Evolutionary conservation across 2,797 vertebrate genomes (phyloP), one percentile per base, ranked within the genome.

Genomic region (Epinephelus coioides): DNA sequence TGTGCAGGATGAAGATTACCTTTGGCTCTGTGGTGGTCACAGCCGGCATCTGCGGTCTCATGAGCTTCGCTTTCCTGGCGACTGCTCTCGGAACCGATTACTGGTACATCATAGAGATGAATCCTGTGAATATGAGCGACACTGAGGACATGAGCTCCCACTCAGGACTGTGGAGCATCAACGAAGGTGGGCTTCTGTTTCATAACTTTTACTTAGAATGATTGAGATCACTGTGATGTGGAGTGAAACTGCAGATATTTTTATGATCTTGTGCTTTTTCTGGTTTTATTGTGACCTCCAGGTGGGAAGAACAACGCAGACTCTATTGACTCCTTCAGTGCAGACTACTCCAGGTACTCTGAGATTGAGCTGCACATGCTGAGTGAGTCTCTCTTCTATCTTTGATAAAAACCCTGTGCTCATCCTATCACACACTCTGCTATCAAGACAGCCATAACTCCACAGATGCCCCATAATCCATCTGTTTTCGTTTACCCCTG

Each of bases 71-170:
- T 0, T 91, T 94, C 64, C 81, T 96, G 88, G 94, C 93, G 0
- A 88, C 90, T 1, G 92, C 96, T 3, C 86, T 96, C 11, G 95
- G 93, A 76, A 96, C 94, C 43, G 93, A 96, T 63, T 95, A 95
- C 23, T 96, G 96, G 96, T 96, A 95, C 90, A 86, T 96, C 49
- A 95, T 96, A 73, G 91, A 95, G 59, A 94, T 94, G 87, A 94
- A 88, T 46, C 84, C 92, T 2, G 19, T 43, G 17, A 95, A 95
- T 73, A 34, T 15, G 65, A 80, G 82, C 47, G 85, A 93, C 50
- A 69, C 81, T 0, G 88, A 92, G 71, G 84, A 88, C 61, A 66
- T 95, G 44, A 93, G 85, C 61, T 95, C 91, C 9, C 95, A 96
- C 79, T 95, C 93, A 0, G 96, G 96, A 75, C 93, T 96, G 62